Evolutionary conservation across 2,113 vertebrate species (phyloP), one percentile per base, ranked within the genome.

Genomic region (Aldabrachelys gigantea): DNA sequence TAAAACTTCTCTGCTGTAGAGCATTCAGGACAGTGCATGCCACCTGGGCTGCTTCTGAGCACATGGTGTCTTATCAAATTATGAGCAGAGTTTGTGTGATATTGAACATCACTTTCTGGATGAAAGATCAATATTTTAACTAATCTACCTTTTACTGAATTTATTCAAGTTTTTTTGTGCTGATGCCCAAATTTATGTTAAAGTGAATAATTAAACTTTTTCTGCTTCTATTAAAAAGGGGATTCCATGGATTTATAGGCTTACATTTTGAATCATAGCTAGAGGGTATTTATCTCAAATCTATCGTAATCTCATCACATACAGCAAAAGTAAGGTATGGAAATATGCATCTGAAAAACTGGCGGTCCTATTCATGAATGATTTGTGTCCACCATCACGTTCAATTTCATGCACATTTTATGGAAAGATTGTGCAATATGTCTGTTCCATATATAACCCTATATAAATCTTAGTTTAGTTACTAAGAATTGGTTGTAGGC

Each of bases 291-390:
- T 92, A 95, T 92, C 93, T 94, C 81, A 57, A 93, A 96, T 96
- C 93, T 96, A 95, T 91, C 96, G 89, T 96, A 78, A 96, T 92
- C 93, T 96, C 79, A 92, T 96, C 95, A 96, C 92, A 27, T 44
- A 27, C 82, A 94, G 84, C 72, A 54, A 89, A 84, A 92, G 35
- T 50, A 95, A 53, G 90, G 92, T 95, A 95, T 89, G 92, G 87
- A 94, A 85, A 50, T 90, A 88, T 57, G 95, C 44, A 96, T 84
- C 0, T 83, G 89, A 95, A 27, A 88, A 95, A 95, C 88, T 84
- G 84, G 86, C 90, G 72, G 80, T 84, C 86, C 89, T 91, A 88
- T 81, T 91, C 91, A 54, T 65, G 93, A 92, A 50, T 80, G 92
- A 91, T 88, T 82, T 83, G 85, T 92, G 90, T 41, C 87, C 65